Conservation (phyloP, 1,140 invertebrate species). For the Psix sp. region DNA sequence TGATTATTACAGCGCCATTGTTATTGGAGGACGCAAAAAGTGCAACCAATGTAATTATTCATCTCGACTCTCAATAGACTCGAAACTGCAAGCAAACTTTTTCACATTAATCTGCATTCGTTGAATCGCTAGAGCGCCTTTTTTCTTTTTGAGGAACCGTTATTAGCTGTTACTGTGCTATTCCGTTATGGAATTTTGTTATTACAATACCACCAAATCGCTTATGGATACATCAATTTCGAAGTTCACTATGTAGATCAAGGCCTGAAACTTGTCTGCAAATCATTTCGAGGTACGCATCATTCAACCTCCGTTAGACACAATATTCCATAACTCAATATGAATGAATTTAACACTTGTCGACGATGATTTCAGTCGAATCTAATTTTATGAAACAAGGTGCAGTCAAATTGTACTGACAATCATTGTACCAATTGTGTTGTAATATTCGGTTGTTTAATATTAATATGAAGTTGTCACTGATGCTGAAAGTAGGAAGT, state of each 20-base stretch:
- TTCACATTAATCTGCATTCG: not conserved
- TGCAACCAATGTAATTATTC: not conserved
- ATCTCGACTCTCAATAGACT: too few relatives aligned
- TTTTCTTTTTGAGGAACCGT: not conserved
- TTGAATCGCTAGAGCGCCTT: not conserved
- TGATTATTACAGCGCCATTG: not conserved
- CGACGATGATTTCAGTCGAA: too few relatives aligned
- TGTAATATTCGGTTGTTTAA: too few relatives aligned
- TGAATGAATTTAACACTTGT: not conserved
- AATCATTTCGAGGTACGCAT: conserved; percentile 2
- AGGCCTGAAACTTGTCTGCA: conserved; percentile 29
- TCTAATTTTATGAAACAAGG: too few relatives aligned
- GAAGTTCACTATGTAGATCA: conserved; percentile 24
- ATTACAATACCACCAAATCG: not conserved
- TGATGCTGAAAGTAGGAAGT: too few relatives aligned
- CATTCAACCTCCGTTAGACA: not conserved
- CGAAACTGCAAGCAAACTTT: too few relatives aligned
- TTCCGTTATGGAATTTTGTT: conserved; percentile 15
- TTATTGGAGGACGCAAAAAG: not conserved
- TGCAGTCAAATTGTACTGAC: too few relatives aligned
- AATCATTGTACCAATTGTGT: too few relatives aligned
- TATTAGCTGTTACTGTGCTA: not conserved
- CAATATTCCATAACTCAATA: too few relatives aligned
- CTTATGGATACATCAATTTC: conserved; percentile 20
- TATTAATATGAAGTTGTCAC: too few relatives aligned